Percentiles rank a stretch among this genome's conserved stretches.
Evolutionary conservation across 2,113 vertebrate genomes (phyloP).

Genomic region (Hemiscyllium ocellatum): DNA sequence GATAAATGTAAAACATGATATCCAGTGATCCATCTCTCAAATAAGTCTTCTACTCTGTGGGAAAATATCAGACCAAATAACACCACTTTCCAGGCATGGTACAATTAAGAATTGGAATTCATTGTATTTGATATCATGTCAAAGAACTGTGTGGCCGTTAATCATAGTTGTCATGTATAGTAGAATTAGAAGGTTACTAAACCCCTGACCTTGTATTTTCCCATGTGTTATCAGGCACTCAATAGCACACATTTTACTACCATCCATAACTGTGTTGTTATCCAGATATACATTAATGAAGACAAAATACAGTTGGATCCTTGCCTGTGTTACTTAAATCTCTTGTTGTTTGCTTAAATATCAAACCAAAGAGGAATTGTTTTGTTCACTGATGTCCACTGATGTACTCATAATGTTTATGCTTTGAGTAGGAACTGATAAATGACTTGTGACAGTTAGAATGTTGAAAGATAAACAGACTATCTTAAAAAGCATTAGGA

Average conservation of each 20-base stretch:
- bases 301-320: neutral
- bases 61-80: neutral
- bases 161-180: neutral
- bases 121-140: neutral
- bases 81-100: neutral
- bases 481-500: neutral
- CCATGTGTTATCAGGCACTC: neutral
- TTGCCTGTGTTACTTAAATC: neutral
- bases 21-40: neutral
- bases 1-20: neutral
- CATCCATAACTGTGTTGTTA: neutral
- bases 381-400: neutral
- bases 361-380: constrained; percentile 13
- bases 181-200: neutral
- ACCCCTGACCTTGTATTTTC: neutral
- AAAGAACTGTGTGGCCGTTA: neutral
- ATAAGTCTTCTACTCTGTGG: neutral
- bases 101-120: neutral
- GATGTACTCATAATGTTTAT: neutral
- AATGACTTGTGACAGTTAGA: neutral
- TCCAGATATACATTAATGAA: neutral
- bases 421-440: neutral
- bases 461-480: neutral
- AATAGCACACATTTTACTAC: neutral
- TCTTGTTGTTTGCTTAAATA: neutral